Base-by-base conservation (phyloP, 2,797 vertebrate genomes). In the Lophotriccus pileatus region DNA sequence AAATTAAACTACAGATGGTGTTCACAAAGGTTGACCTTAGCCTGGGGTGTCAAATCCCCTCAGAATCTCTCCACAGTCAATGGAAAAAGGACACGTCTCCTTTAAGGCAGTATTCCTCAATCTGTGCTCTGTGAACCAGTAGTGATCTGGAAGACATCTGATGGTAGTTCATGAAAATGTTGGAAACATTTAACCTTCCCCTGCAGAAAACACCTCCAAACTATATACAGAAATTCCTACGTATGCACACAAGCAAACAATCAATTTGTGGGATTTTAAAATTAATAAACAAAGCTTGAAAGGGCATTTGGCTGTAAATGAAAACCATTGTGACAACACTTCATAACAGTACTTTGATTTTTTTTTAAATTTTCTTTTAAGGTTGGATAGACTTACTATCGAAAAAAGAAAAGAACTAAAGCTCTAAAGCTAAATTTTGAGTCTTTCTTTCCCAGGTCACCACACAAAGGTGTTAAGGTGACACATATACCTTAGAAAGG, bases 71-170 rank as follows among this genome's bases (percentile, higher is more conserved):
- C 14, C 24, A 44, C 30, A 90, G 47, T 84, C 87, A 93, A 64
- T 77, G 56, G 79, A 70, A 93, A 96, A 89, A 93, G 81, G 87
- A 95, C 95, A 94, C 41, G 44, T 95, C 89, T 90, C 91, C 68
- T 92, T 94, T 94, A 92, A 82, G 43, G 63, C 43, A 74, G 41
- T 95, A 49, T 74, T 87, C 60, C 60, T 95, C 95, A 91, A 22
- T 84, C 81, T 89, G 67, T 77, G 56, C 49, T 91, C 92, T 92
- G 90, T 70, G 59, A 96, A 94, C 36, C 77, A 94, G 80, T 92
- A 96, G 81, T 92, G 90, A 81, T 96, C 96, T 96, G 96, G 96
- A 96, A 95, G 95, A 92, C 92, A 96, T 95, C 94, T 96, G 92
- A 96, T 70, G 60, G 84, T 94, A 92, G 92, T 90, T 92, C 94